Percentiles rank a stretch among this genome's conserved stretches.
Conservation (phyloP, 2,113 vertebrate species). For the Morone chrysops region DNA sequence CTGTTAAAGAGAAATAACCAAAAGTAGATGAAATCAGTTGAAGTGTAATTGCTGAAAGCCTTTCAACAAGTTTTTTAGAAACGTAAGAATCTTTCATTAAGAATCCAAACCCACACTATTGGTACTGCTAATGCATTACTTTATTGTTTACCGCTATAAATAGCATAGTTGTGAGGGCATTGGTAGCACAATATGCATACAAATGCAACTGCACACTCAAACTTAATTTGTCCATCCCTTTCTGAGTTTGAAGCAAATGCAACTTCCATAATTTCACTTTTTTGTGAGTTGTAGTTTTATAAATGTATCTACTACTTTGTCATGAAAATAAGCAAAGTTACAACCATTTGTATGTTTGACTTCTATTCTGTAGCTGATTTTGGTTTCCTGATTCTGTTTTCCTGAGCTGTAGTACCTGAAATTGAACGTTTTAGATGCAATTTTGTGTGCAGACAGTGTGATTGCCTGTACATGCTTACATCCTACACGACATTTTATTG, state of each 20-base stretch:
- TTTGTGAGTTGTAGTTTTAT: neutral
- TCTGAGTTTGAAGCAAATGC: neutral
- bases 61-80: neutral
- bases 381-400: neutral
- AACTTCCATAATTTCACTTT: neutral
- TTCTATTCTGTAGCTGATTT: neutral
- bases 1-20: neutral
- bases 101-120: neutral
- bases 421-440: neutral
- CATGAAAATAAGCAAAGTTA: neutral
- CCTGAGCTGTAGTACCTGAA: neutral
- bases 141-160: neutral
- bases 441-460: constrained; percentile 3
- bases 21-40: neutral
- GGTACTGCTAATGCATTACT: neutral
- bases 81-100: neutral
- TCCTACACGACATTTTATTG: neutral
- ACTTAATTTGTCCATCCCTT: neutral
- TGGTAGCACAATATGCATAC: neutral
- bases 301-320: neutral
- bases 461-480: neutral
- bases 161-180: no score
- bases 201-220: neutral
- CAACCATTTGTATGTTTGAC: neutral
- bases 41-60: neutral